Base-by-base conservation (phyloP, 2,113 vertebrate genomes). In the Pachyramphus minor region DNA sequence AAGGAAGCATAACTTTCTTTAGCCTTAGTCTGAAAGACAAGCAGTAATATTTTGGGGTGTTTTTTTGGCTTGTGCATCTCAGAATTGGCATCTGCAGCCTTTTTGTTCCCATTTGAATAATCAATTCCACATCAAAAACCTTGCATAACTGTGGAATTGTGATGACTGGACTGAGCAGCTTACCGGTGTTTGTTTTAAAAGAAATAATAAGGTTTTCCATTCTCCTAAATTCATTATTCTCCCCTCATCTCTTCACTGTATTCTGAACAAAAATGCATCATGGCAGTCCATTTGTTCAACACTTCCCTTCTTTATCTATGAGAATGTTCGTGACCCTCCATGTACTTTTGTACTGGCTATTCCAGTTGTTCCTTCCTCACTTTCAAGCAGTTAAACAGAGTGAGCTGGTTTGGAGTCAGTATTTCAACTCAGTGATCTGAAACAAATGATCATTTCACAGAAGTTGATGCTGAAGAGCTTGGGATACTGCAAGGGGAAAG, bases 1-100 rank as follows among this genome's bases (percentile, higher is more conserved):
- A 81, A 86, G 72, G 83, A 95, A 90, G 73, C 83, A 62, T 44
- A 88, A 92, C 79, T 86, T 92, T 93, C 71, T 92, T 86, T 68
- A 89, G 77, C 68, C 44, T 75, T 50, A 50, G 50, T 41, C 90
- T 71, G 55, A 56, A 71, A 84, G 82, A 91, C 87, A 83, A 93
- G 82, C 60, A 81, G 52, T 67, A 88, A 90, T 78, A 81, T 91
- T 95, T 94, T 91, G 14, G 45, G 55, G 88, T 77, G 49, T 47
- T 85, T 95, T 94, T 84, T 88, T 87, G 71, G 79, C 90, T 90
- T 5, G 1, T 3, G 31, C 33, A 35, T 79, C 91, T n/a, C n/a
- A n/a, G n/a, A n/a, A n/a, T 88, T 83, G 68, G 50, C 14, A 0
- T 47, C 84, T 58, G 58, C 81, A 90, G 50, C 84, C 75, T 91